Percentiles rank a stretch among this genome's conserved stretches.
Evolutionary conservation across 2,113 vertebrate genomes (phyloP).

Genomic region (Okapia johnstoni): DNA sequence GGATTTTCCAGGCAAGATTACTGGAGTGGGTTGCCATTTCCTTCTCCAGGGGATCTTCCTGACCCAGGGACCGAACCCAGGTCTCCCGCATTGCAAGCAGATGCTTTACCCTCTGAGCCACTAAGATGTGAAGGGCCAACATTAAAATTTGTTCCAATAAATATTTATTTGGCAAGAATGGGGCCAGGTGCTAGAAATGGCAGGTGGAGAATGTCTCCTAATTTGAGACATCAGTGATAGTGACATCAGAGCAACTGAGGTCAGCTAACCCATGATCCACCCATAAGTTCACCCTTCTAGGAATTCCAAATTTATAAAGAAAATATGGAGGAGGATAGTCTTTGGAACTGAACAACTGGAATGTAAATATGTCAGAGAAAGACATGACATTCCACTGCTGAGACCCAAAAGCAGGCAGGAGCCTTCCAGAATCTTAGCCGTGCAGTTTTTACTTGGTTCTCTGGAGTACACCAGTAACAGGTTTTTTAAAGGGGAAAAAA

Average conservation of each 20-base stretch:
- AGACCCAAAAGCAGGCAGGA: not conserved
- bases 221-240: not conserved
- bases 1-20: no score
- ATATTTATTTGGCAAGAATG: not conserved
- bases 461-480: not conserved
- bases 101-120: no score
- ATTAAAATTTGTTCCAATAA: not conserved
- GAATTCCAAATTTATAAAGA: not conserved
- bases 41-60: no score
- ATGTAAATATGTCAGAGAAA: not conserved
- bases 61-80: no score
- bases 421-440: not conserved
- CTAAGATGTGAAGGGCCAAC: not conserved
- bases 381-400: not conserved
- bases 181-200: not conserved
- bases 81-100: no score
- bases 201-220: not conserved
- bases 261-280: not conserved
- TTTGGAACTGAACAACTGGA: not conserved
- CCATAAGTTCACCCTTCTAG: not conserved
- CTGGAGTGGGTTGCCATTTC: no score
- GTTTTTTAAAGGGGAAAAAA: not conserved
- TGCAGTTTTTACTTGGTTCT: not conserved
- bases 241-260: not conserved
- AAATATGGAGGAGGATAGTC: not conserved